Conservation (phyloP, 2,113 vertebrate genomes). For the Passer domesticus region DNA sequence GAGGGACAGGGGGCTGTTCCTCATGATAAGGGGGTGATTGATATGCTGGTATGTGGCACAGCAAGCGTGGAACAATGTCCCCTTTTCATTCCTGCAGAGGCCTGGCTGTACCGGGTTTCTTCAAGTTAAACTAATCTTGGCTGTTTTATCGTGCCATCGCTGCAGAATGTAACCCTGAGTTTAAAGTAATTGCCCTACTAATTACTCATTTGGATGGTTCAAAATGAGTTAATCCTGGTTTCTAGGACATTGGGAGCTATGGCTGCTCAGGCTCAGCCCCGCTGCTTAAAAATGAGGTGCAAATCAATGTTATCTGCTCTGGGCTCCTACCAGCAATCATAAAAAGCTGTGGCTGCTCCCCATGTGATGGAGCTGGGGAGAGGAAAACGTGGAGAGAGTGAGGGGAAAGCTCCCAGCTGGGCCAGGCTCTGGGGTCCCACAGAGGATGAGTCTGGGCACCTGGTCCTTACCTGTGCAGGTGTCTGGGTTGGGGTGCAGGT, state of each 20-base stretch:
- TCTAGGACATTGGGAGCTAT: neutral
- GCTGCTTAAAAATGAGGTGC: neutral
- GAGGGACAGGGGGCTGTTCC: neutral
- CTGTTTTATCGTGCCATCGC: slow-evolving; percentile 36
- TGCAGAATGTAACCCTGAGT: slow-evolving; percentile 36
- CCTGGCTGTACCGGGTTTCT: neutral
- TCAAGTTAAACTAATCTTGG: slow-evolving; percentile 42
- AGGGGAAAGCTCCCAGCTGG: neutral
- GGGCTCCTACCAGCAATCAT: neutral
- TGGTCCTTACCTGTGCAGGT: neutral
- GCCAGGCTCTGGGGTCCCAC: neutral
- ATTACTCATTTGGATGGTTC: slow-evolving; percentile 47
- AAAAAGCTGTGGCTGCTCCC: neutral
- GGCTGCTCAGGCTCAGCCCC: slow-evolving; percentile 14
- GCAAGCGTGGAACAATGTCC: slow-evolving; percentile 45
- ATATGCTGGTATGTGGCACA: slow-evolving; percentile 47
- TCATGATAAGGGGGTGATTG: slow-evolving; percentile 42
- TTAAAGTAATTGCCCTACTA: slow-evolving; percentile 55
- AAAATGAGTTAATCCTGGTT: slow-evolving; percentile 39
- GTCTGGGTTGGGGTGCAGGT: neutral
- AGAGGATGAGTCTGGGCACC: neutral
- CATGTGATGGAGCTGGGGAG: neutral
- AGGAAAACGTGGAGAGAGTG: fast-evolving
- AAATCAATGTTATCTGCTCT: neutral
- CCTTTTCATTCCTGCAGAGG: slow-evolving; percentile 27